Evolutionary conservation across 2,888 invertebrate species (phyloP), one percentile per base, ranked within the genome.

Genomic region (Drosophila mimica): DNA sequence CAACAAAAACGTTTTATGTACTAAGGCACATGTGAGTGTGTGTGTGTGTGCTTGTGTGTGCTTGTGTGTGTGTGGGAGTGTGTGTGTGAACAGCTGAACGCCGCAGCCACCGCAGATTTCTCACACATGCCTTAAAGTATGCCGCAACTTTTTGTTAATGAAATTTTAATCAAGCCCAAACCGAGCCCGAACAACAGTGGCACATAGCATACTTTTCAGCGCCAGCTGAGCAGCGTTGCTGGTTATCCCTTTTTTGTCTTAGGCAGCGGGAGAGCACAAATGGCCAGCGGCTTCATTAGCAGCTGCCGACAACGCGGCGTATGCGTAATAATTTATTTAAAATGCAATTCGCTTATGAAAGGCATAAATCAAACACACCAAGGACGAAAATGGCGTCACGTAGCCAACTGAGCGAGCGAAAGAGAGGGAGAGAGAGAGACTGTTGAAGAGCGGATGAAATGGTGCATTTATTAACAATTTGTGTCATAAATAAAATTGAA

Each of bases 381-480:
- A 62, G 51, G 67, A 64, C 59, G 70, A 49, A 3, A 30, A 28
- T 11, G 70, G 63, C 76, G 68, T 59, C 76, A 74, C 79, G 74
- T 79, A 72, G 60, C 69, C 15, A 36, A n/a, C 43, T 6, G 38
- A 28, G 13, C 56, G 53, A 11, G 31, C 34, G 30, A 30, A 34
- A 52, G 36, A 28, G n/a, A 56, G 57, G 13, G 25, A 40, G 30
- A 30, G 6, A 30, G 30, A 30, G 5, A 6, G 28, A 31, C 46
- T 8, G 5, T 11, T 13, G 15, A 4, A 6, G 11, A 36, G 46
- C 8, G n/a, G 9, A 25, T 20, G 48, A 38, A 58, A 30, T 20
- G 54, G 75, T 74, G 87, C 82, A 89, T 83, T 88, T 89, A 88
- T 85, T 85, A 89, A 89, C 86, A 89, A 86, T 86, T 86, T 88